Base-by-base conservation (phyloP, 2,888 invertebrate species). In the Plutella xylostella region DNA sequence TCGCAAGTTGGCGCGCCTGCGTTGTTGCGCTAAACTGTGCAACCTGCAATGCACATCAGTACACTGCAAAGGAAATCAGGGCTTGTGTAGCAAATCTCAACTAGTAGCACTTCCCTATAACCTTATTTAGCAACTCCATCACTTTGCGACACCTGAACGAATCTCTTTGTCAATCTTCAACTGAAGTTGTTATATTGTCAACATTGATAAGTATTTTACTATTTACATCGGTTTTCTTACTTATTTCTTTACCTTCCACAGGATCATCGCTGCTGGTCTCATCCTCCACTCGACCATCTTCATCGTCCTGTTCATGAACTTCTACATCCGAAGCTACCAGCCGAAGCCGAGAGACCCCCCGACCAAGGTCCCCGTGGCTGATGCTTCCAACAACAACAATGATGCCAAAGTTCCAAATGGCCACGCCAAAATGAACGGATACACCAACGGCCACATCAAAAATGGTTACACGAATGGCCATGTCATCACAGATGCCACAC, bases 251-350 rank as follows among this genome's bases (percentile, higher is more conserved):
- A 49, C 4, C 20, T 65, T 68, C 12, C 67, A 30, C 50, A 85
- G 85, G 52, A 60, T 93, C 56, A 89, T 94, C 48, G 93, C 93
- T 2, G 84, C 87, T 2, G 87, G 93, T 17, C 82, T 94, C 53
- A 88, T 91, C 43, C 82, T 94, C 9, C 94, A 94, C 68, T 91
- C 94, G 5, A 84, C 89, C 28, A 93, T 97, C 61, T 97, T 97
- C 87, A 94, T 97, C 74, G 88, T 87, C 14, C 88, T 97, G 47
- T 97, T 97, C 86, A 90, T 90, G 61, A 91, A 97, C 77, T 97
- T 97, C 86, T 97, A 97, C 80, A 86, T 91, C 54, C 90, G 91
- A 67, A 91, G 93, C 19, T 96, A 96, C 82, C 60, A 48, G 30
- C 55, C 60, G 9, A 63, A 58, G 35, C 53, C 49, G 20, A 49